Base-by-base conservation (phyloP, 2,797 vertebrate species). In the Lithobates sylvaticus region DNA sequence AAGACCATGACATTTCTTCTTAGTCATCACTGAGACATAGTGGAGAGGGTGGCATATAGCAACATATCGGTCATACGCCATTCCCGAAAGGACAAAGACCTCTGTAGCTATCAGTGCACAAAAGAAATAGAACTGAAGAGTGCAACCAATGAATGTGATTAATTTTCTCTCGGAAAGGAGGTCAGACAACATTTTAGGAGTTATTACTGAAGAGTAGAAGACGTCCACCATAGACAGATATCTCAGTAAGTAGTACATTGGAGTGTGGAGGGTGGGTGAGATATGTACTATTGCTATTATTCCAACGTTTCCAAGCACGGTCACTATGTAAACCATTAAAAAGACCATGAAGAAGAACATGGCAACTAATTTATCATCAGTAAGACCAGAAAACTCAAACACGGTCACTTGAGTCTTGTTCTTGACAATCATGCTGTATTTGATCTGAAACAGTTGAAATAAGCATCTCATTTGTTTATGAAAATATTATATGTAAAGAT, bases 211-310 rank as follows among this genome's bases (percentile, higher is more conserved):
- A 26, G 68, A 73, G 47, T 61, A 61, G 13, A 12, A 16, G 15
- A 50, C 0, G 47, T 50, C 47, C 47, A 50, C 47, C 47, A 50
- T 18, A 16, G 47, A 50, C 13, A 79, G 15, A 12, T 68, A 23
- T 2, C 12, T 27, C n/a, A 79, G 1, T 39, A 82, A 82, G 34
- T 71, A 82, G 70, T 82, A 82, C 80, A 82, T 82, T 3, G 80
- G 80, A 21, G 70, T 82, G 70, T 82, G 50, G 1, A 50, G 47
- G 15, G 15, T 50, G 47, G 47, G 47, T 10, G 47, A 50, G 47
- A 50, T 50, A 5, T 21, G 5, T 10, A 79, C 67, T 0, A 69
- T 34, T 2, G 44, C 7, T n/a, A 79, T 44, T 2, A 79, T 68
- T 0, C 54, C 39, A 16, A 26, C 15, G 12, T 79, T 79, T 5